These are phyloP conservation scores for Parelbella ahira DNA, from an alignment of 2,888 invertebrate species.

Conservation along the genomic window DNA sequence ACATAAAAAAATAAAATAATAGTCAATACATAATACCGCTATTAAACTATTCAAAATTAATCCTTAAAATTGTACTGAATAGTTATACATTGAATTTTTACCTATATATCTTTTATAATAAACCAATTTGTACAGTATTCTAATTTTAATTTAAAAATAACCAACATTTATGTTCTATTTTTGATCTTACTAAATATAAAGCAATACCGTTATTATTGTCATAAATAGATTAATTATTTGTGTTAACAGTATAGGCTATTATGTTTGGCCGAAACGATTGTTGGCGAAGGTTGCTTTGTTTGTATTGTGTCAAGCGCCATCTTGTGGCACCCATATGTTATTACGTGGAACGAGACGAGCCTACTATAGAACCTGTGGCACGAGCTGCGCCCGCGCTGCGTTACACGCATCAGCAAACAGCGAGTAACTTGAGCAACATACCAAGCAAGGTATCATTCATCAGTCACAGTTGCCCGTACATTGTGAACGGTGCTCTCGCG, in stretches of 20 bases:
- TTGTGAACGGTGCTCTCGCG: conserved; percentile 55
- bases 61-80: too few species aligned
- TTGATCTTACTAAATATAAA: too few species aligned
- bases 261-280: not conserved
- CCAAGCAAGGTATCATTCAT: conserved; percentile 42
- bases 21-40: too few species aligned
- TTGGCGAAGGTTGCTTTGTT: conserved; percentile 5
- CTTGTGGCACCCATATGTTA: conserved; percentile 33
- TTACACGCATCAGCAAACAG: conserved; percentile 48
- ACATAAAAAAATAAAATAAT: too few species aligned
- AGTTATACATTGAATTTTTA: too few species aligned
- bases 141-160: too few species aligned
- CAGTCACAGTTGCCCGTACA: conserved; percentile 58
- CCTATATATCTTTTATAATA: too few species aligned
- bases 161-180: too few species aligned
- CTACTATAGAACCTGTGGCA: conserved; percentile 32
- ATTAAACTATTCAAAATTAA: too few species aligned
- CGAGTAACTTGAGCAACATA: conserved; percentile 49
- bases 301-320: conserved; percentile 36
- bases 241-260: not conserved
- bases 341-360: conserved; percentile 26
- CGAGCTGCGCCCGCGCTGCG: conserved; percentile 36
- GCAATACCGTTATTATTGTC: not conserved
- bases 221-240: conserved; percentile 1
- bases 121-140: too few species aligned